Evolutionary conservation across 2,113 vertebrate species (phyloP).

Genomic region (Calyptomena viridis): DNA sequence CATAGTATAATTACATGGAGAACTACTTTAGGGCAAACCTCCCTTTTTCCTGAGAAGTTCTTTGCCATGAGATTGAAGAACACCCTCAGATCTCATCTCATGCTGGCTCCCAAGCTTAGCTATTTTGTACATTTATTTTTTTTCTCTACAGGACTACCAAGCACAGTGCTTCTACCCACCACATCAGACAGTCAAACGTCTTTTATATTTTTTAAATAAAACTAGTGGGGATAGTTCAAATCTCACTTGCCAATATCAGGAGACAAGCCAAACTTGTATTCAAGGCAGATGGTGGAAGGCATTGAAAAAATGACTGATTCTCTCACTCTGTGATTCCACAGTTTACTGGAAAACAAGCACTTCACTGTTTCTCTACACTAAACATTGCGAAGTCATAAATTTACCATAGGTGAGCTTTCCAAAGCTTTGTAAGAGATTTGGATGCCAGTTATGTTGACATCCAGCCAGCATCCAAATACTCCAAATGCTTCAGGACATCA

Average conservation of each 20-base stretch:
- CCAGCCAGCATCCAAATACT: not conserved
- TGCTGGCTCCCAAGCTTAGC: not conserved
- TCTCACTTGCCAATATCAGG: not conserved
- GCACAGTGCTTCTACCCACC: not conserved
- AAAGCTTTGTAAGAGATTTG: not conserved
- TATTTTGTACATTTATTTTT: not conserved
- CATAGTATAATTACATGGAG: not conserved
- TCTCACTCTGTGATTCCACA: not conserved
- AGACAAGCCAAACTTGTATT: not conserved
- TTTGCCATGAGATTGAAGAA: not conserved
- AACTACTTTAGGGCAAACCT: not conserved
- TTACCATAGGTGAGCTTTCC: not conserved
- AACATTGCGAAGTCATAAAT: not conserved
- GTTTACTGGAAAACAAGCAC: not conserved
- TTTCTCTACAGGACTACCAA: not conserved
- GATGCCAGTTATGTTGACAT: not conserved
- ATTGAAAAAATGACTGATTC: not conserved
- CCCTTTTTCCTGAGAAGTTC: not conserved
- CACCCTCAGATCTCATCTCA: not conserved
- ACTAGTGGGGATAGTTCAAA: not conserved
- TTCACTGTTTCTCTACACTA: not conserved
- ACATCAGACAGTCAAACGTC: not conserved
- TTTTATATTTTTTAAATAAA: not conserved
- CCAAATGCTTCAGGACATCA: not conserved
- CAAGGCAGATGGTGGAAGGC: not conserved